Conservation (phyloP, 2,113 vertebrate genomes). For the Bubo blakistoni region DNA sequence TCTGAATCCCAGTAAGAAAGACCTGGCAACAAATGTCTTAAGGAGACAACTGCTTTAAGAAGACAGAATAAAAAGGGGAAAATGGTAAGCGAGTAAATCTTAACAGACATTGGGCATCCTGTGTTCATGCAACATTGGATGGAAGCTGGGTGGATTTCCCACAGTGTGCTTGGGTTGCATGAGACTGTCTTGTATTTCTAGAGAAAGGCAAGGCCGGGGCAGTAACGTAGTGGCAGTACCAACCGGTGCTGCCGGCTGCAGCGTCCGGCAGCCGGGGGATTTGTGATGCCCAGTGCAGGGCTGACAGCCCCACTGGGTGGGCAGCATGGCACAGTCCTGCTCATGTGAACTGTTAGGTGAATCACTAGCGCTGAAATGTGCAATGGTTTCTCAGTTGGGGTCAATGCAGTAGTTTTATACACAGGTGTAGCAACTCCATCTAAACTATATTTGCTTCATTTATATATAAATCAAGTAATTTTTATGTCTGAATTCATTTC, state of each 20-base stretch:
- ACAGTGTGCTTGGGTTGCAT: neutral
- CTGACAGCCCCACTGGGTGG: fast-evolving
- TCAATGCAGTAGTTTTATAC: neutral
- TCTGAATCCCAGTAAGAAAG: neutral
- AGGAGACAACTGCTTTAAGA: neutral
- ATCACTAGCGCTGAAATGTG: fast-evolving
- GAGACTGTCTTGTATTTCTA: too few relatives aligned
- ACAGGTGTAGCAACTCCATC: neutral
- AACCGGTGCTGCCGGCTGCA: fast-evolving
- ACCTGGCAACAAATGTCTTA: neutral
- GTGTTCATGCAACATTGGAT: neutral
- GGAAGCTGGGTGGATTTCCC: neutral
- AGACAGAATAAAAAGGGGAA: neutral
- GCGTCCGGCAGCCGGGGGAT: neutral
- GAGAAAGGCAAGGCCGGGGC: neutral
- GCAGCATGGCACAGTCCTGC: neutral
- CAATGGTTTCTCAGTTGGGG: neutral
- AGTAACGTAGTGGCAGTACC: fast-evolving
- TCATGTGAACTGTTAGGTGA: neutral
- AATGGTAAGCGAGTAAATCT: neutral
- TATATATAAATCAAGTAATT: neutral
- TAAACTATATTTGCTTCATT: neutral
- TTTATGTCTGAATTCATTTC: neutral
- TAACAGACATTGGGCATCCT: neutral
- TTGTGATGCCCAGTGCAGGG: fast-evolving